These are phyloP conservation scores for Chionomys nivalis DNA, from an alignment of 2,113 vertebrate genomes.

Conservation along the genomic window DNA sequence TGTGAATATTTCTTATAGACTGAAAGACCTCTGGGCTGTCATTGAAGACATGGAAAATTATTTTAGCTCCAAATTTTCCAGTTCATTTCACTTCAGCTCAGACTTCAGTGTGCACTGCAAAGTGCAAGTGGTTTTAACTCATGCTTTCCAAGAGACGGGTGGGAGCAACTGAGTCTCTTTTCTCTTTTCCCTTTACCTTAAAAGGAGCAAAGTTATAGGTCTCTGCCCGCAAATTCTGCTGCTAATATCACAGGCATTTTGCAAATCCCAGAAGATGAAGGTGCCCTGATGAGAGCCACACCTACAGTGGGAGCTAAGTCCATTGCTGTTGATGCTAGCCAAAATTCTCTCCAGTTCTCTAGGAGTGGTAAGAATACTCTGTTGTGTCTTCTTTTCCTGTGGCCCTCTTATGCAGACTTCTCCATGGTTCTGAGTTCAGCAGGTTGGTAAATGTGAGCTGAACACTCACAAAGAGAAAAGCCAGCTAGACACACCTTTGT, in stretches of 20 bases:
- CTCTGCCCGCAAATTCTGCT: constrained; percentile 86
- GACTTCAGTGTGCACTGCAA: neutral
- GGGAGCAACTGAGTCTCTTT: neutral
- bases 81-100: neutral
- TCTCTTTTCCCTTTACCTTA: constrained; percentile 72
- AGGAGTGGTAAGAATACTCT: constrained; percentile 86
- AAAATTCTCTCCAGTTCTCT: constrained; percentile 95
- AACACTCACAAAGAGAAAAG: no score
- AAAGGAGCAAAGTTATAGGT: constrained; percentile 90
- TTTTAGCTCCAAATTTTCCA: neutral
- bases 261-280: constrained; percentile 88
- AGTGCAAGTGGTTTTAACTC: neutral
- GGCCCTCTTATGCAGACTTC: no score
- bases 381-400: no score
- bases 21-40: neutral
- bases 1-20: neutral
- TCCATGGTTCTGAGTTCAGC: no score
- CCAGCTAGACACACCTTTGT: no score
- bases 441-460: no score
- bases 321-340: constrained; percentile 92
- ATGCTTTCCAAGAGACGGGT: neutral
- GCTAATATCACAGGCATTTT: constrained; percentile 93
- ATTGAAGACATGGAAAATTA: neutral
- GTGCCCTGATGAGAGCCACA: constrained; percentile 91
- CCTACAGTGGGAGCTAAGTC: constrained; percentile 91